These are phyloP conservation scores for Eubasilissa regina DNA, from an alignment of 1,140 invertebrate species.

Conservation along the genomic window DNA sequence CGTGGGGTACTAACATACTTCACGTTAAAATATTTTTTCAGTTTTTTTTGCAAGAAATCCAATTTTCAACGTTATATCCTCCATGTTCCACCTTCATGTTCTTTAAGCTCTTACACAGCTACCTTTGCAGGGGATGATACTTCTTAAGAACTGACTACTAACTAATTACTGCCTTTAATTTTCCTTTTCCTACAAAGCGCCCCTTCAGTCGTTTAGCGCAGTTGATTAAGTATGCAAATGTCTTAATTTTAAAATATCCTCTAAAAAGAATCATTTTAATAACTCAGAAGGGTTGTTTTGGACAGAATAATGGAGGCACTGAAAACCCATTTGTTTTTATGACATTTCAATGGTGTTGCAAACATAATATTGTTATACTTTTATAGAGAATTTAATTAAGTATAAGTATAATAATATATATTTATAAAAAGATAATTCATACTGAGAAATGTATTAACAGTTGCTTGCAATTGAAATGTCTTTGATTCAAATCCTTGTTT, in stretches of 20 bases:
- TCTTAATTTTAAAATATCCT: slow-evolving; percentile 55
- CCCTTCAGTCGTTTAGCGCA: slow-evolving; percentile 46
- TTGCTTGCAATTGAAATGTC: too few species aligned
- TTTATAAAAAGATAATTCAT: too few species aligned
- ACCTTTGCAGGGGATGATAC: neutral
- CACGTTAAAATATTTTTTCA: too few species aligned
- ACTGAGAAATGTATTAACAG: too few species aligned
- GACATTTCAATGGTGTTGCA: slow-evolving; percentile 34
- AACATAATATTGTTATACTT: neutral
- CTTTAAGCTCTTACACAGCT: neutral
- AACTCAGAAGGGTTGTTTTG: slow-evolving; percentile 38
- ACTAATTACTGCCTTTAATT: slow-evolving; percentile 56
- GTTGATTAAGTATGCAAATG: slow-evolving; percentile 58
- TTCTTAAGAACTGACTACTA: slow-evolving; percentile 46
- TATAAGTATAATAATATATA: neutral
- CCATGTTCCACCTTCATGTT: too few species aligned
- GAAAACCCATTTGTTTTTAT: slow-evolving; percentile 1
- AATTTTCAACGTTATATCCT: too few species aligned
- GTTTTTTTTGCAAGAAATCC: too few species aligned
- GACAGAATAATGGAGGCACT: slow-evolving; percentile 28
- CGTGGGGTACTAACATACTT: too few species aligned
- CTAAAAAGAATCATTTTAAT: slow-evolving; percentile 49
- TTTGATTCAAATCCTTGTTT: too few species aligned
- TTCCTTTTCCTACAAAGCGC: slow-evolving; percentile 42
- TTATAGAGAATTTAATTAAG: neutral